These are phyloP conservation scores for Cebidichthys violaceus DNA, from an alignment of 2,113 vertebrate species.

Conservation along the genomic window DNA sequence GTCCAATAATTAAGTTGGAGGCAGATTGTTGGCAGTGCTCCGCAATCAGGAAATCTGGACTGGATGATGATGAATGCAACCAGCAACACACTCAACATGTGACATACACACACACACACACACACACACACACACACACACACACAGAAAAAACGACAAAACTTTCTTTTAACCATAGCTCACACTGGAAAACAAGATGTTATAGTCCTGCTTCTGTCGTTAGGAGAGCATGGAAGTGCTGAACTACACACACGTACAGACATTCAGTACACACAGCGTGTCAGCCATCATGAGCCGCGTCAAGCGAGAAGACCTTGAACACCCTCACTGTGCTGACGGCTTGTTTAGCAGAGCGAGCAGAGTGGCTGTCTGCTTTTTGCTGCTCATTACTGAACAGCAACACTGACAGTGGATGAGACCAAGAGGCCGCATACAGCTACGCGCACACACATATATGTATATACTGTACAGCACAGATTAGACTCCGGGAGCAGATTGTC, in stretches of 20 bases:
- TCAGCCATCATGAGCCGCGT: slow-evolving; percentile 45
- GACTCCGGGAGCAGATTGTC: slow-evolving; percentile 26
- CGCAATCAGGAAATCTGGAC: slow-evolving; percentile 63
- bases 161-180: not conserved
- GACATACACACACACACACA: not conserved
- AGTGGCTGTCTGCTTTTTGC: slow-evolving; percentile 51
- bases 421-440: slow-evolving; percentile 6
- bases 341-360: slow-evolving; percentile 54
- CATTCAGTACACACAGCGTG: slow-evolving; percentile 36
- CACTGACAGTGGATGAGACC: slow-evolving; percentile 43
- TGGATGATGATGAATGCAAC: slow-evolving; percentile 39
- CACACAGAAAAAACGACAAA: not conserved
- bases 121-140: slow-evolving; percentile 6
- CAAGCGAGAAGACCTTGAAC: slow-evolving; percentile 45
- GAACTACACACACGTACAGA: slow-evolving; percentile 36
- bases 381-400: slow-evolving; percentile 62
- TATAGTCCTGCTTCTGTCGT: slow-evolving; percentile 53
- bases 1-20: slow-evolving; percentile 57
- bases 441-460: not conserved
- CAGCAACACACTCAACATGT: slow-evolving; percentile 14
- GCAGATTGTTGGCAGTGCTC: slow-evolving; percentile 63
- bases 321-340: slow-evolving; percentile 53
- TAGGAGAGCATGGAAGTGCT: slow-evolving; percentile 37
- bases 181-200: slow-evolving; percentile 46
- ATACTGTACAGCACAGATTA: slow-evolving; percentile 12